Conservation (phyloP, 2,113 vertebrate species). For the Typhlomys cinereus region DNA sequence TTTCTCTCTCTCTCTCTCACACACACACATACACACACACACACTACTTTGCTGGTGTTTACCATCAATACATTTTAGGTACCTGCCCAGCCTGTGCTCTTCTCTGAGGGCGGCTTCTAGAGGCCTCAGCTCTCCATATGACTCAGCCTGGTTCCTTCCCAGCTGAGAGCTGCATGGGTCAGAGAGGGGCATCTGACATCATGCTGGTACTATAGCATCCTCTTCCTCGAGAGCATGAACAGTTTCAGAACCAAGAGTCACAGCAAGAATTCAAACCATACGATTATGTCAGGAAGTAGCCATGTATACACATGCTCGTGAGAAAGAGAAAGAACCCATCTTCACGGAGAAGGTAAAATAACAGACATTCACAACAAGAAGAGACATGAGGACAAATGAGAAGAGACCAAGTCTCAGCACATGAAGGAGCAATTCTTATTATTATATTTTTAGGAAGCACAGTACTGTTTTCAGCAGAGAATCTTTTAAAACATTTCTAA, state of each 20-base stretch:
- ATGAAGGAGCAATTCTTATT: background rate
- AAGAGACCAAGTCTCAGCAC: conserved; percentile 5
- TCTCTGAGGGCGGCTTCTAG: background rate
- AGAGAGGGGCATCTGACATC: background rate
- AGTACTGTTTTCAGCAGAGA: background rate
- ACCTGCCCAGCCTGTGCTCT: background rate
- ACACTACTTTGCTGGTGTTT: background rate
- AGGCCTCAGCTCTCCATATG: background rate
- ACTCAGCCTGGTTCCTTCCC: background rate
- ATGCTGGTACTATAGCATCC: background rate
- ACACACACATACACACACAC: background rate
- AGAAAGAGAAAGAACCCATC: background rate
- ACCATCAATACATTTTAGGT: background rate
- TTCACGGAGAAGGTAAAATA: conserved; percentile 26
- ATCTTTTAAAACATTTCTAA: background rate
- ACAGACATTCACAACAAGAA: conserved; percentile 5
- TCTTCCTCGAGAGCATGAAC: background rate
- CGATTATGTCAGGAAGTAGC: background rate
- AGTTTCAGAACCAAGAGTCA: background rate
- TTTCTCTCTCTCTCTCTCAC: background rate
- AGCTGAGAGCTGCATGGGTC: background rate
- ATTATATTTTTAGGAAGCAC: conserved; percentile 27
- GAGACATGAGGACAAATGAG: background rate
- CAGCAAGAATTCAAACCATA: background rate
- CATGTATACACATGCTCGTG: background rate